A percentile compares a stretch with the other conserved stretches of the same genome.
phyloP scores from a whole-genome alignment of 2,797 vertebrate genomes.

The Nannoperca obscura region DNA sequence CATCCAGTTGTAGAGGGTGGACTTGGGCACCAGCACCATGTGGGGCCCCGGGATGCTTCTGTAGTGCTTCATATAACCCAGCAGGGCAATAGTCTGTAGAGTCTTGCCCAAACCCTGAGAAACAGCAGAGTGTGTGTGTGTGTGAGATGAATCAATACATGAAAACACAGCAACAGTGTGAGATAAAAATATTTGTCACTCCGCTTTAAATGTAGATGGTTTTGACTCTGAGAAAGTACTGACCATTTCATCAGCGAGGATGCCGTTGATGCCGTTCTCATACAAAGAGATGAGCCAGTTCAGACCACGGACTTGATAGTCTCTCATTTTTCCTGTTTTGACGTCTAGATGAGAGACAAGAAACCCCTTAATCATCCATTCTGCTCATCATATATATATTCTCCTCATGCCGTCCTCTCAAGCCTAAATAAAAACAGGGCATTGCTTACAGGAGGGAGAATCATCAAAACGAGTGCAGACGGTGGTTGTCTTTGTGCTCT shows the following conservation, averaged over 20 bases:
- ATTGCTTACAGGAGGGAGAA: slow-evolving; percentile 93
- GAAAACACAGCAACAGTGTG: background rate
- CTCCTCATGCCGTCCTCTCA: background rate
- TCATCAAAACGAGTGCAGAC: slow-evolving; percentile 98
- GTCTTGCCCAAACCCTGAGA: slow-evolving; percentile 96
- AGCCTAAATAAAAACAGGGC: background rate
- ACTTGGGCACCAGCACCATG: slow-evolving; percentile 99
- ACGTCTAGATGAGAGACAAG: slow-evolving; percentile 85
- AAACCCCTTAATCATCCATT: background rate
- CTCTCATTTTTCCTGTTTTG: slow-evolving; percentile 94
- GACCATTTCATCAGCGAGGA: slow-evolving; percentile 99
- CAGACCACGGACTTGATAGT: slow-evolving; percentile 96
- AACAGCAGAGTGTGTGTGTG: background rate
- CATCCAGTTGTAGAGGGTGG: slow-evolving; percentile 99
- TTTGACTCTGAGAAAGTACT: slow-evolving; percentile 27
- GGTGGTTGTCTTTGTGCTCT: slow-evolving; percentile 95
- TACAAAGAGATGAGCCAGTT: slow-evolving; percentile 99
- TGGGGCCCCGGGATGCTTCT: slow-evolving; percentile 98
- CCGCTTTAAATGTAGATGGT: background rate
- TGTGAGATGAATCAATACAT: background rate
- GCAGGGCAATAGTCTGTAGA: slow-evolving; percentile 96
- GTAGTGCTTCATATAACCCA: slow-evolving; percentile 99
- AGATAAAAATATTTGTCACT: background rate
- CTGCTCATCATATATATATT: background rate
- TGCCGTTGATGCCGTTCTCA: slow-evolving; percentile 98